phyloP scores from a whole-genome alignment of 1,140 invertebrate species.

The Saccostrea echinata region DNA sequence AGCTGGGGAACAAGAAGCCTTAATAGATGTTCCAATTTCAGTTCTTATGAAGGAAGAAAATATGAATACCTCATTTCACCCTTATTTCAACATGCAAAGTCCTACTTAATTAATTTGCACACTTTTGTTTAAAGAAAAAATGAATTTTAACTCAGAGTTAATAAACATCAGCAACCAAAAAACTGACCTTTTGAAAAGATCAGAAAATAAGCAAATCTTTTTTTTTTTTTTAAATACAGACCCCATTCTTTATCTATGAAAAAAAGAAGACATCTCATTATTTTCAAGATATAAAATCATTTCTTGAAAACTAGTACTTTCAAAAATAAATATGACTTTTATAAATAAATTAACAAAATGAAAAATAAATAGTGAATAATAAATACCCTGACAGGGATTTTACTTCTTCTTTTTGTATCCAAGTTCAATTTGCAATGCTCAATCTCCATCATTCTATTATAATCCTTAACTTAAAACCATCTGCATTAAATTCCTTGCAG shows the following conservation, averaged over 20 bases:
- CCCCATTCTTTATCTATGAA: neutral
- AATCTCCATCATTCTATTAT: conserved; percentile 8
- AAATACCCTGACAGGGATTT: conserved; percentile 46
- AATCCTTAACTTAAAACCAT: neutral
- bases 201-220: neutral
- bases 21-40: too few relatives aligned
- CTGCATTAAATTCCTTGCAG: neutral
- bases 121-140: too few relatives aligned
- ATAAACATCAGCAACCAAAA: neutral
- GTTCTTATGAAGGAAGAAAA: too few relatives aligned
- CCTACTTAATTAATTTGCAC: too few relatives aligned
- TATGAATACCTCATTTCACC: too few relatives aligned
- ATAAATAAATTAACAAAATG: neutral
- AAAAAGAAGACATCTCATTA: neutral
- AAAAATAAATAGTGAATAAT: neutral
- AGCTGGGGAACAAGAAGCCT: too few relatives aligned
- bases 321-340: neutral
- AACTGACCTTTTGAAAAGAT: neutral
- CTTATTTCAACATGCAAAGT: too few relatives aligned
- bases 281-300: neutral
- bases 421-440: neutral
- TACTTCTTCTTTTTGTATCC: conserved; percentile 40
- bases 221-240: neutral
- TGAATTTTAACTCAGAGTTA: neutral
- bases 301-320: neutral